These are phyloP conservation scores for Gymnosoma rotundatum DNA, from an alignment of 2,888 invertebrate genomes.

Conservation along the genomic window DNA sequence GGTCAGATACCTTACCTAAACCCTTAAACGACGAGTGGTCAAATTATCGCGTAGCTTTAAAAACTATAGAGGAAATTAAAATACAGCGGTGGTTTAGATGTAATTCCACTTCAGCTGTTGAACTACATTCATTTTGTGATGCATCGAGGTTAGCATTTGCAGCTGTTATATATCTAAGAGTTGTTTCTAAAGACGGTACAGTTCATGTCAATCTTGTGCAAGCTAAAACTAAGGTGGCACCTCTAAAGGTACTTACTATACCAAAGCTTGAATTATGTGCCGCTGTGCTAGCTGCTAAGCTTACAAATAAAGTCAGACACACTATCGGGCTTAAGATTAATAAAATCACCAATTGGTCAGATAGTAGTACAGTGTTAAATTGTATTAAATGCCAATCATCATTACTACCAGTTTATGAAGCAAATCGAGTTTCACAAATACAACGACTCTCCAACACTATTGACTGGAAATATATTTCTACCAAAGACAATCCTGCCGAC, in stretches of 20 bases:
- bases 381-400: background rate
- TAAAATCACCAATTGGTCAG: no score
- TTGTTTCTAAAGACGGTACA: background rate
- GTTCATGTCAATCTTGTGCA: constrained; percentile 11
- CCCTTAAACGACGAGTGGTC: no score
- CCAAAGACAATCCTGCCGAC: no score
- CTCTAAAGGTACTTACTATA: constrained; percentile 29
- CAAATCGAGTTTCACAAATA: no score
- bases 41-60: constrained; percentile 22
- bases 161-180: constrained; percentile 40
- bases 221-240: constrained; percentile 46
- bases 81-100: constrained; percentile 33
- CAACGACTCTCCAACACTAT: no score
- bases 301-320: constrained; percentile 1
- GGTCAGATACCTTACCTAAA: constrained; percentile 30
- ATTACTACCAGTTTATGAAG: no score
- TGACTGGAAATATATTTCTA: no score
- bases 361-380: no score
- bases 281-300: constrained; percentile 13
- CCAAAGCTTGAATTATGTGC: constrained; percentile 37
- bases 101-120: background rate
- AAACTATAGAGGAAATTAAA: constrained; percentile 13
- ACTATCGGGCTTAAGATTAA: background rate
- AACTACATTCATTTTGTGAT: constrained; percentile 56
- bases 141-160: constrained; percentile 50